Conservation (phyloP, 1,140 invertebrate genomes). For the Drosophila baimaii region DNA sequence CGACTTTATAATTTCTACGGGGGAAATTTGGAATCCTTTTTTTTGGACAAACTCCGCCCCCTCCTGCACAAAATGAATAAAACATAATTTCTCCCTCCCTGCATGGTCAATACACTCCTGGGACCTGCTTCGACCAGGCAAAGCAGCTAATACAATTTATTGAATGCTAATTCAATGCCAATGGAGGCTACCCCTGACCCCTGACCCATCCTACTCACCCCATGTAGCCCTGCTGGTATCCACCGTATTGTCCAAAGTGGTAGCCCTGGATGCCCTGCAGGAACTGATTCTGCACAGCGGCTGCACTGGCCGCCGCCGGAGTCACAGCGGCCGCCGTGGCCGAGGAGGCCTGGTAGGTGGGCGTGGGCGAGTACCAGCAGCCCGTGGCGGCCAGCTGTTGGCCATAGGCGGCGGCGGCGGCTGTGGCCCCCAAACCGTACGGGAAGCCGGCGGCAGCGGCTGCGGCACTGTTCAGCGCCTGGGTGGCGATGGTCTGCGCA, state of each 20-base stretch:
- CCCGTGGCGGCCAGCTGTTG: conserved; percentile 85
- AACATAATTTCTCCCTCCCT: neutral
- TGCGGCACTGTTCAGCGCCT: conserved; percentile 82
- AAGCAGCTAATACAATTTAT: conserved; percentile 65
- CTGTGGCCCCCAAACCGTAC: conserved; percentile 78
- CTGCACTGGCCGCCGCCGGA: conserved; percentile 89
- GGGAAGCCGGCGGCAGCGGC: conserved; percentile 80
- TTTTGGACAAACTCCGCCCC: no score
- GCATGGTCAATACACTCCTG: neutral
- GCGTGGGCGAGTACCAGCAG: conserved; percentile 90
- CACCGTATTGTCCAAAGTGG: conserved; percentile 90
- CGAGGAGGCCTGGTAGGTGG: conserved; percentile 87
- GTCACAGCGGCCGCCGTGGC: conserved; percentile 85
- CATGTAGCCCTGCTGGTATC: conserved; percentile 92
- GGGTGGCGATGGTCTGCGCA: conserved; percentile 88
- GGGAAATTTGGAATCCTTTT: no score
- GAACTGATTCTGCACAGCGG: conserved; percentile 87
- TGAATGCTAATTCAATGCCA: conserved; percentile 37
- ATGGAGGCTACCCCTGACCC: neutral
- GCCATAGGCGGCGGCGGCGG: conserved; percentile 81
- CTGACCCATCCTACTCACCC: conserved; percentile 86
- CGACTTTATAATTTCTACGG: no score
- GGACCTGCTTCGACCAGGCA: neutral
- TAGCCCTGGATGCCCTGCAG: conserved; percentile 93
- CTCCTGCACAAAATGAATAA: no score